Conservation (phyloP, 1,140 invertebrate species). For the Vanessa tameamea region DNA sequence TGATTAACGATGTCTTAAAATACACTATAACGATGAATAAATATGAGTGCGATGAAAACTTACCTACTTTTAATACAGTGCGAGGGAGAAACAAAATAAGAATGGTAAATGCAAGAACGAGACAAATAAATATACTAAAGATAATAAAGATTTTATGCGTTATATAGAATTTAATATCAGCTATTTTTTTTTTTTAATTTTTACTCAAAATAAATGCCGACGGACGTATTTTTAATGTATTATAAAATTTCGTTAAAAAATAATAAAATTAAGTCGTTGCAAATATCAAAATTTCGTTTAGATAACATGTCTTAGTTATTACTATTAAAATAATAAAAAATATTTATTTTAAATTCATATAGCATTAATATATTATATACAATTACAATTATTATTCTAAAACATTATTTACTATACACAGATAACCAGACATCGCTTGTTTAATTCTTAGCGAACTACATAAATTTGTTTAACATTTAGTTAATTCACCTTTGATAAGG, state of each 20-base stretch:
- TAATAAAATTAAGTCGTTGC: background rate
- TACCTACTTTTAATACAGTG: no score
- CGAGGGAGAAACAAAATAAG: no score
- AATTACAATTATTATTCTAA: background rate
- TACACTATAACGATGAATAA: no score
- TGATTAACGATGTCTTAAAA: no score
- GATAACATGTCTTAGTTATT: background rate
- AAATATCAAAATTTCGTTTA: background rate
- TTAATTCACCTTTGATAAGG: no score
- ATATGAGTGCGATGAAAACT: no score
- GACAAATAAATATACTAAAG: background rate
- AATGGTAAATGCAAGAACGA: background rate
- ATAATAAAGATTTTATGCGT: background rate
- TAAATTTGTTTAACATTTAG: no score
- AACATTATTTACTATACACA: background rate
- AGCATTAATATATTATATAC: background rate
- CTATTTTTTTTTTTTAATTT: background rate
- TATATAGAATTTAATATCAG: background rate
- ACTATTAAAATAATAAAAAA: no score
- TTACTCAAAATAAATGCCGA: background rate
- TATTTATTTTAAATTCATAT: background rate
- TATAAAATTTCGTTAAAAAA: background rate
- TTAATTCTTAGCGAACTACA: no score
- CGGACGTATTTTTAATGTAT: slow-evolving; percentile 3
- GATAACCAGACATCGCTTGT: no score